phyloP scores from a whole-genome alignment of 2,113 vertebrate genomes.

The Festucalex cinctus region DNA sequence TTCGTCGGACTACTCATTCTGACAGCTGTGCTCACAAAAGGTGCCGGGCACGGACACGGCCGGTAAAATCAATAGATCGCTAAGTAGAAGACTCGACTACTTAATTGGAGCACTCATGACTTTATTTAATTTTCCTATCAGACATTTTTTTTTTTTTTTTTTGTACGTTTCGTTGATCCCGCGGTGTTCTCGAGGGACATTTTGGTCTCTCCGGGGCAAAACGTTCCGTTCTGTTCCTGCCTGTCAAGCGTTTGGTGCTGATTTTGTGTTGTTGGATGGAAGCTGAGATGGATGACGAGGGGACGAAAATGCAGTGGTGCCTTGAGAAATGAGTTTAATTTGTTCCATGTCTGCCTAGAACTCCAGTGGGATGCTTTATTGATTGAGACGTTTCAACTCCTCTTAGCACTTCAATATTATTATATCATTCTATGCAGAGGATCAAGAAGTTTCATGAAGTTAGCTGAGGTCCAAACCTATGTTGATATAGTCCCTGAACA shows the following conservation, averaged over 20 bases:
- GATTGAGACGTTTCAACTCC: too few species aligned
- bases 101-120: slow-evolving; percentile 13
- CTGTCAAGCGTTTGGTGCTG: background rate
- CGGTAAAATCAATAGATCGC: slow-evolving; percentile 23
- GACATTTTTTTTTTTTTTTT: background rate
- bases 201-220: background rate
- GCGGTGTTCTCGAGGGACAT: background rate
- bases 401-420: too few species aligned
- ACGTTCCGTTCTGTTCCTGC: background rate
- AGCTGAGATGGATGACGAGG: background rate
- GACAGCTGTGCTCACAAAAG: slow-evolving; percentile 52
- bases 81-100: background rate
- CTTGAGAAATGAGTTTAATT: too few species aligned
- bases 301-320: background rate
- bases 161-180: too few species aligned
- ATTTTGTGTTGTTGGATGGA: background rate
- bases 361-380: too few species aligned
- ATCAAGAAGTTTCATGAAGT: too few species aligned
- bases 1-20: slow-evolving; percentile 50
- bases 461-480: background rate
- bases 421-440: too few species aligned
- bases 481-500: background rate
- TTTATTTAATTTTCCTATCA: background rate
- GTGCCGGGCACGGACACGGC: slow-evolving; percentile 4
- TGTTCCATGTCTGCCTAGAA: too few species aligned